A percentile compares a stretch with the other conserved stretches of the same genome.
phyloP scores from a whole-genome alignment of 2,113 vertebrate species.

The Paedocypris sp. region DNA sequence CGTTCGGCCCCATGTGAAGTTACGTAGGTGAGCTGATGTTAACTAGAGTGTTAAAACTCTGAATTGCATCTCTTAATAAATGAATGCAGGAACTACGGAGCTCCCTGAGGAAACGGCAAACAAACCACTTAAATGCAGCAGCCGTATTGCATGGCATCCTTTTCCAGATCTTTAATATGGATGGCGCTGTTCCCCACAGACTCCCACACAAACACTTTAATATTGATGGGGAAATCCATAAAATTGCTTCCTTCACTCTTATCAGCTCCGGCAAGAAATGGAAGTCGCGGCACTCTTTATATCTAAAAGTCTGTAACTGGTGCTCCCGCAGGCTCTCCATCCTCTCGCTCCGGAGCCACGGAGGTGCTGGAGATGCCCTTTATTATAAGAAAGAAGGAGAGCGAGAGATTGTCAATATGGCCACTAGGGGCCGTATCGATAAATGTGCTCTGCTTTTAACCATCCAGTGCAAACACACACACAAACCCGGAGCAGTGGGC shows the following conservation, averaged over 20 bases:
- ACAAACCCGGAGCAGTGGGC: too few species aligned
- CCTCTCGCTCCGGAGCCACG: background rate
- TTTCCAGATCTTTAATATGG: slow-evolving; percentile 6
- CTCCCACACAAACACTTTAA: slow-evolving; percentile 8
- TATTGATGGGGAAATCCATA: slow-evolving; percentile 15
- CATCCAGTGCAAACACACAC: too few species aligned
- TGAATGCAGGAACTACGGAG: background rate
- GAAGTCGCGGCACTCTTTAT: slow-evolving; percentile 4
- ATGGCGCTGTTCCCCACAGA: background rate
- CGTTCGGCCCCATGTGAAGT: background rate
- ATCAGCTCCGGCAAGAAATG: slow-evolving; percentile 8
- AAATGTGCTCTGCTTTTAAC: too few species aligned
- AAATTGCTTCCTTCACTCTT: slow-evolving; percentile 12
- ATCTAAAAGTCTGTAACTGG: background rate
- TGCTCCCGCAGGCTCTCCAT: background rate
- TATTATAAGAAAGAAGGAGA: slow-evolving; percentile 5
- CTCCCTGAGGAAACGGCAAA: background rate
- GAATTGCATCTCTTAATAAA: slow-evolving; percentile 2
- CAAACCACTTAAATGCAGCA: background rate
- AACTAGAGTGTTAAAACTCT: background rate
- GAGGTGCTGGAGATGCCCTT: background rate
- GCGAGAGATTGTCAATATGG: too few species aligned
- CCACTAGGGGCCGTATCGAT: too few species aligned
- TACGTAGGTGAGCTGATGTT: slow-evolving; percentile 3
- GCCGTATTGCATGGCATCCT: background rate